These are phyloP conservation scores for Engystomops pustulosus DNA, from an alignment of 2,113 vertebrate species.

Conservation along the genomic window DNA sequence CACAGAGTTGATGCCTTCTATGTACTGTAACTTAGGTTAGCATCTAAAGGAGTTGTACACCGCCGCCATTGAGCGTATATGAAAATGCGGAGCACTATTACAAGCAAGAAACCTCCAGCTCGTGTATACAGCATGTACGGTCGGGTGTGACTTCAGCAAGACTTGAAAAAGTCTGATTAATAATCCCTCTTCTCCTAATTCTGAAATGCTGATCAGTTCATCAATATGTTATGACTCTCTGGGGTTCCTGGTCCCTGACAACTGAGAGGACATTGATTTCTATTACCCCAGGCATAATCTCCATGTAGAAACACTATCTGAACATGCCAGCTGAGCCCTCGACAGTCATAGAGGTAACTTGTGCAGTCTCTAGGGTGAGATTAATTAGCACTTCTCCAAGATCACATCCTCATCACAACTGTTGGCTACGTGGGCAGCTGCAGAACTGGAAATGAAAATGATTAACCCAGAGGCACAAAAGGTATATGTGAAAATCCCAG, in stretches of 20 bases:
- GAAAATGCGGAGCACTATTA: background rate
- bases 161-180: constrained; percentile 22
- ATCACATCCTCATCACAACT: constrained; percentile 57
- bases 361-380: constrained; percentile 59
- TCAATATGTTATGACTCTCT: constrained; percentile 57
- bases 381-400: constrained; percentile 55
- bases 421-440: constrained; percentile 49
- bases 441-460: constrained; percentile 46
- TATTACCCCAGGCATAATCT: constrained; percentile 55
- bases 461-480: constrained; percentile 51
- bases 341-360: constrained; percentile 50
- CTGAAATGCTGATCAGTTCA: constrained; percentile 54
- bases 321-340: constrained; percentile 59
- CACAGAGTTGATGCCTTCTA: background rate
- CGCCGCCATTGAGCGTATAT: background rate
- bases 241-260: constrained; percentile 35
- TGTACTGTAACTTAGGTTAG: background rate
- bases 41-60: background rate
- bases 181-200: constrained; percentile 44
- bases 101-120: background rate
- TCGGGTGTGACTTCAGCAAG: constrained; percentile 11
- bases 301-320: constrained; percentile 54
- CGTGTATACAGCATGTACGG: background rate
- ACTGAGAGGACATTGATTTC: constrained; percentile 56
- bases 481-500: constrained; percentile 34